Conservation (phyloP, 2,113 vertebrate species). For the Spilogale gracilis region DNA sequence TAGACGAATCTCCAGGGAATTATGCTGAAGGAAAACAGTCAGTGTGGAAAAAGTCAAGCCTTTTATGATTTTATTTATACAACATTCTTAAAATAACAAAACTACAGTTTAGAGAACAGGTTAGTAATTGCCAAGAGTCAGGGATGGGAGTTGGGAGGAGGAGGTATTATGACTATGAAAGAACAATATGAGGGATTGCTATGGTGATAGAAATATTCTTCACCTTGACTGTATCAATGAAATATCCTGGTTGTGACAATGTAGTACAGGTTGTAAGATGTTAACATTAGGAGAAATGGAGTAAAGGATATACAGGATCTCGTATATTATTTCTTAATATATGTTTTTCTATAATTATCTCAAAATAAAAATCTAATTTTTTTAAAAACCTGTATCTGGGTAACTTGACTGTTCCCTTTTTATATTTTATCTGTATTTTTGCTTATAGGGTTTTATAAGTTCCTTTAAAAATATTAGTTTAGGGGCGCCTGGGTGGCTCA, state of each 20-base stretch:
- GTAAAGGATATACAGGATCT: background rate
- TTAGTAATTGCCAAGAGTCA: background rate
- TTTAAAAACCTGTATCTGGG: background rate
- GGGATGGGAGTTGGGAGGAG: background rate
- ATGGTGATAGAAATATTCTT: background rate
- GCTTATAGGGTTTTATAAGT: background rate
- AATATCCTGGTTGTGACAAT: background rate
- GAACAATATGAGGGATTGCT: background rate
- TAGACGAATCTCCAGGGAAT: background rate
- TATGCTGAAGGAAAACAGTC: background rate
- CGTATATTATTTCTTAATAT: background rate
- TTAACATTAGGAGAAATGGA: background rate
- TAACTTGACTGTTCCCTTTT: background rate
- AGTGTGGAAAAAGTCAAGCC: background rate
- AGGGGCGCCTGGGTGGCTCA: too few relatives aligned
- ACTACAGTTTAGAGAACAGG: background rate
- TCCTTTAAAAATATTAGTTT: background rate
- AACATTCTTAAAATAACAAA: background rate
- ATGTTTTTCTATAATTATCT: background rate
- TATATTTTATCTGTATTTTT: background rate
- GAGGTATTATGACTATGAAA: background rate
- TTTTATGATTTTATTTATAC: background rate
- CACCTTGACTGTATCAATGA: background rate
- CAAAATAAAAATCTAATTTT: background rate
- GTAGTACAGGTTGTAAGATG: background rate